Evolutionary conservation across 2,797 vertebrate species (phyloP).

Genomic region (Diplodus sargus): DNA sequence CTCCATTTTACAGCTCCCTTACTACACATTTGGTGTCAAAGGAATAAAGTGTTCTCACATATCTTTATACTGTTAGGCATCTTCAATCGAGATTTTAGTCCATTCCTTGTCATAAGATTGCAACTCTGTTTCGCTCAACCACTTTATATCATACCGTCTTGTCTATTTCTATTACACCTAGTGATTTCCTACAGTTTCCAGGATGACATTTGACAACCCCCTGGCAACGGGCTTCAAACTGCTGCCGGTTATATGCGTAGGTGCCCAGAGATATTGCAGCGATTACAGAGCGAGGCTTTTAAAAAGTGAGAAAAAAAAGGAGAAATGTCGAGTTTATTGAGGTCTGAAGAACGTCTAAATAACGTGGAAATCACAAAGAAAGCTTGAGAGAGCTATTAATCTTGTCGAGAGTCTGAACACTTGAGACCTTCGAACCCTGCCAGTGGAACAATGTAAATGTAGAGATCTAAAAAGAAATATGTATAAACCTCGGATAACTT

Average conservation of each 20-base stretch:
- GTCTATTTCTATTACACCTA: neutral
- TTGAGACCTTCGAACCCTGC: neutral
- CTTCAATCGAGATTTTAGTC: neutral
- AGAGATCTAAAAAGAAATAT: neutral
- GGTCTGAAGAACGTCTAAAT: neutral
- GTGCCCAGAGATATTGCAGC: neutral
- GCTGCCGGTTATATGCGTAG: neutral
- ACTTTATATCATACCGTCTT: neutral
- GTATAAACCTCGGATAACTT: neutral
- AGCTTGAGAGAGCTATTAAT: neutral
- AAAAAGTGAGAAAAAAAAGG: neutral
- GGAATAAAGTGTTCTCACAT: neutral
- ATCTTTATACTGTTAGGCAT: neutral
- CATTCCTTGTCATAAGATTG: neutral
- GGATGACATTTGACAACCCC: constrained; percentile 12
- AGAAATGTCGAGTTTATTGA: neutral
- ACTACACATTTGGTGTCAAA: neutral
- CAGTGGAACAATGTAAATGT: neutral
- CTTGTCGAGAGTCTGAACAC: neutral
- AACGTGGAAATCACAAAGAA: neutral
- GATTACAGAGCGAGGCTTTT: neutral
- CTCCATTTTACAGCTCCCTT: no score
- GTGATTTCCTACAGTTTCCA: constrained; percentile 11
- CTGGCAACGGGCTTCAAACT: neutral
- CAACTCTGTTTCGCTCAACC: neutral